Base-by-base conservation (phyloP, 1,140 invertebrate genomes). In the Acromyrmex charruanus region DNA sequence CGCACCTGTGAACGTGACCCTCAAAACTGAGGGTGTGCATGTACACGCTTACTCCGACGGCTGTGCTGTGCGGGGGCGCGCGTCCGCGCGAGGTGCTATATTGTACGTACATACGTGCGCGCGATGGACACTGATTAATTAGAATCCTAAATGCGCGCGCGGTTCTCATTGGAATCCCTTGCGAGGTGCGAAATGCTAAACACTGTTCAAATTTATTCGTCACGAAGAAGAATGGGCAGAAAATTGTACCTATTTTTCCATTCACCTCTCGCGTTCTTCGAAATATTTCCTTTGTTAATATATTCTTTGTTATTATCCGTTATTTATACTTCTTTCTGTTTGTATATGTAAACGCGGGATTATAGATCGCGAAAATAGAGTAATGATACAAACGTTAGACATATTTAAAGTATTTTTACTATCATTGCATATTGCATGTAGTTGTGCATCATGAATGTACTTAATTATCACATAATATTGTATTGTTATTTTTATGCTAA, bases 1-100 rank as follows among this genome's bases (percentile, higher is more conserved):
- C 94, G 92, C 77, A 65, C 77, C 94, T 94, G 91, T 95, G 94
- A 95, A 95, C 94, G 94, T 95, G 94, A 95, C 94, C 94, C 94
- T 94, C 94, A 95, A 95, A 95, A 94, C 92, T 91, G 90, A 89
- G 90, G 88, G 81, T 89, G 66, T 88, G 69, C 87, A 69, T 86
- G 85, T 91, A 90, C 91, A 88, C 85, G 51, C 55, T 55, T 59
- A 71, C 79, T 68, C 86, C 75, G 58, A 55, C 75, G 72, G 51
- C 65, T 16, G 39, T 58, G 35, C 39, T 25, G n/a, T 49, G 39
- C 71, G 31, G 18, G 21, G 12, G 63, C 49, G 75, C 61, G 63
- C n/a, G 63, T 59, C n/a, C 82, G n/a, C 61, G 71, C 39, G 25
- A 77, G 18, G 59, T 61, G 51, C 44, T 55, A 61, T 84, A 63